Base-by-base conservation (phyloP, 1,140 invertebrate species). In the Spodoptera frugiperda region DNA sequence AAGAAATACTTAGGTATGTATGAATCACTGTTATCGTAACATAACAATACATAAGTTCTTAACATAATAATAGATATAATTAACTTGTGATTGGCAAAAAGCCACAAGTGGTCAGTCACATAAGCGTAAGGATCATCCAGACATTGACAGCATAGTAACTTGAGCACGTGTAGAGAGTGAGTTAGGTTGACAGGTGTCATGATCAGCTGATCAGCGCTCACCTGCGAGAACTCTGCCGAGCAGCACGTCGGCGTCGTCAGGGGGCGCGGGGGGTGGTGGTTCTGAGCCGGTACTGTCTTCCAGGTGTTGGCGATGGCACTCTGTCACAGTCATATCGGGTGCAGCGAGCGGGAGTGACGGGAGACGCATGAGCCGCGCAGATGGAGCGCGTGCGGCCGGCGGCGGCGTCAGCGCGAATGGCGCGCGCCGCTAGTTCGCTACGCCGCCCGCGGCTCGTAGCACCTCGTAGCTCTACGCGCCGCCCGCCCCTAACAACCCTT, bases 141-240 rank as follows among this genome's bases (percentile, higher is more conserved):
- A 53, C 48, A 75, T 53, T 65, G 59, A 54, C 72, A 75, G n/a
- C 72, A 71, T 65, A 12, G 14, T 48, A 78, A 68, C 72, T 49
- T 80, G 14, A 59, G 17, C 19, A 49, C 39, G 61, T 49, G 39
- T 48, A 6, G 51, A 19, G 9, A n/a, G 39, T 30, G 17, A 44
- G 44, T 11, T 71, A 12, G 55, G 67, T 70, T 81, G 80, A 78
- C 74, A 80, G 73, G 48, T 57, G 82, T 72, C 46, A 72, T 10
- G 55, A 76, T 77, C 80, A 83, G 83, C 79, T 86, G 83, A 78
- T 77, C 15, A 57, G 72, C 61, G 74, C 88, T 92, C 90, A 95
- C 95, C 95, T 95, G 95, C 95, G 71, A 95, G 87, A 39, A 95
- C 95, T 83, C 94, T 87, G 80, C 95, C 95, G 67, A 95, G 92